Base-by-base conservation (phyloP, 1,140 invertebrate genomes). In the Heliconius hermathena region DNA sequence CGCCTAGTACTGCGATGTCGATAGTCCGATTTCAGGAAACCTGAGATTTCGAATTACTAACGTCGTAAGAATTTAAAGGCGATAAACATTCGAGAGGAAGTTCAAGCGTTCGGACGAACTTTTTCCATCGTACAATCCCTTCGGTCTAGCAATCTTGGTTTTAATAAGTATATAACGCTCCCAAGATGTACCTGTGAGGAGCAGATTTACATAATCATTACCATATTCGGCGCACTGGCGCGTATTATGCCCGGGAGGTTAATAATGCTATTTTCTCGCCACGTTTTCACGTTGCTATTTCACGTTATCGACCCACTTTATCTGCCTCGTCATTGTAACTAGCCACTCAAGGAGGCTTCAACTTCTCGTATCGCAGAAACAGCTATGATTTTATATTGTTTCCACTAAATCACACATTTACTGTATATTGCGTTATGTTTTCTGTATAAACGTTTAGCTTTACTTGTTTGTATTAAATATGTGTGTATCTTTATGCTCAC, bases 181-280 rank as follows among this genome's bases (percentile, higher is more conserved):
- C 87, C 86, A 86, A 92, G 91, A 92, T 93, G 92, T 94, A 93
- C 92, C 91, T 93, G 91, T 90, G 91, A 92, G 92, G 81, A 88
- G 90, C 83, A 87, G 89, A 94, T 94, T 94, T 93, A 93, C 93
- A 94, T 95, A 95, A 95, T 94, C 91, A 94, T 94, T 94, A 95
- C 91, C 94, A 95, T 95, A 95, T 95, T 92, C 94, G 91, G 92
- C 93, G 90, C 91, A 91, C 89, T 92, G 91, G 92, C 91, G 93
- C 88, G 90, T 93, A 95, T 95, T 94, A 94, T 91, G 88, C 94
- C 93, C 94, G 84, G 88, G 94, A 95, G 94, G 93, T 95, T 95
- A 95, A 95, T 95, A 95, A 95, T 94, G 94, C 92, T 93, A 95
- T 95, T 94, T 94, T 94, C 93, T 94, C 92, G 90, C 90, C 92